A percentile compares a stretch with the other conserved stretches of the same genome.
phyloP scores from a whole-genome alignment of 2,113 vertebrate genomes.

The Empidonax alnorum region DNA sequence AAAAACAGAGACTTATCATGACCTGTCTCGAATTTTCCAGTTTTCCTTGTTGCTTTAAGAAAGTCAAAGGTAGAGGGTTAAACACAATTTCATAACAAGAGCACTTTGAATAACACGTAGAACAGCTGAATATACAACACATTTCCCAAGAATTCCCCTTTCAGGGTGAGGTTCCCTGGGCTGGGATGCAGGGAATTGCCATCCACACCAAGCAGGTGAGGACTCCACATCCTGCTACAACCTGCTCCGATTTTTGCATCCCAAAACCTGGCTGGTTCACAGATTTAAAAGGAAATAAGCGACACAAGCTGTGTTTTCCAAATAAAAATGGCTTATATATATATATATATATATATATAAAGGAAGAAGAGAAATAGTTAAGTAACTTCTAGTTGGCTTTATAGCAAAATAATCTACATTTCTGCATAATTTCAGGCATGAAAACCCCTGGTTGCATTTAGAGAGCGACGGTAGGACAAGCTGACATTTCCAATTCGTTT shows the following conservation, averaged over 20 bases:
- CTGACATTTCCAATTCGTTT: not conserved
- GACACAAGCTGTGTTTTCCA: not conserved
- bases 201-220: not conserved
- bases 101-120: constrained; percentile 34
- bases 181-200: not conserved
- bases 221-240: not conserved
- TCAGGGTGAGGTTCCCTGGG: constrained; percentile 11
- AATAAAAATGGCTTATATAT: not conserved
- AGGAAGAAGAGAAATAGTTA: not conserved
- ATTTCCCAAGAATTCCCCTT: constrained; percentile 35
- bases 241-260: not conserved
- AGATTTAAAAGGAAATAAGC: not conserved
- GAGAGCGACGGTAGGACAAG: not conserved
- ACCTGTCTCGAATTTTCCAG: constrained; percentile 64
- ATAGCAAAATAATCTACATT: not conserved
- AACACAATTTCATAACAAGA: constrained; percentile 56
- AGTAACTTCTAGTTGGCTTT: not conserved
- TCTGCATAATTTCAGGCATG: constrained; percentile 18
- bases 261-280: not conserved
- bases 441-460: constrained; percentile 23
- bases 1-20: constrained; percentile 60
- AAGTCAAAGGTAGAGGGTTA: constrained; percentile 62
- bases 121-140: constrained; percentile 60
- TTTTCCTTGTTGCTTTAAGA: constrained; percentile 72
- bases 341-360: not conserved